These are phyloP conservation scores for Apotomis betuletana DNA, from an alignment of 2,888 invertebrate species.

Conservation along the genomic window DNA sequence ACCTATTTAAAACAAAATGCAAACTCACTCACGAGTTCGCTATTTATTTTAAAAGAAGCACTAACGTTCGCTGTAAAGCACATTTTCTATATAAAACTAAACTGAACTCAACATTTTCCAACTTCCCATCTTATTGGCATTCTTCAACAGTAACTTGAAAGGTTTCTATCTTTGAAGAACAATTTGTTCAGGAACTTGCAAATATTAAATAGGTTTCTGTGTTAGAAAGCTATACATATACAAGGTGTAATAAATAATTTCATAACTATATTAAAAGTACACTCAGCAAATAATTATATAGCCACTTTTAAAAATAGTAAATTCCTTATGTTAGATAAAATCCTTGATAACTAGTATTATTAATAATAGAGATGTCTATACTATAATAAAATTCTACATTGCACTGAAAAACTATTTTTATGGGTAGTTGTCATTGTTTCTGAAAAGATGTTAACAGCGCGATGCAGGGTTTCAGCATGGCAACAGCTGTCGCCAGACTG, in stretches of 20 bases:
- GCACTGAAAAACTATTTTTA: no score
- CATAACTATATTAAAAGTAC: background rate
- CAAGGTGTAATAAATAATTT: background rate
- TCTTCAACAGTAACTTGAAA: slow-evolving; percentile 5
- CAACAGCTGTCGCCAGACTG: no score
- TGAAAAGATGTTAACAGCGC: no score
- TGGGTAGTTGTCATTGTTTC: no score
- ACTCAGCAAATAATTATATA: no score
- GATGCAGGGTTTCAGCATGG: no score
- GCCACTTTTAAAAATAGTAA: no score
- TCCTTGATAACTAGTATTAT: no score
- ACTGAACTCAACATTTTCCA: background rate
- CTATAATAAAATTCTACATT: no score
- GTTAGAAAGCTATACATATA: background rate
- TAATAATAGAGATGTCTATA: no score
- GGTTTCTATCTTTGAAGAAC: slow-evolving; percentile 23
- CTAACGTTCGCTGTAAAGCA: background rate
- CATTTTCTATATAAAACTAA: background rate
- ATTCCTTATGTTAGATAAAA: no score
- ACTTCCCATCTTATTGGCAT: slow-evolving; percentile 13
- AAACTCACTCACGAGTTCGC: background rate
- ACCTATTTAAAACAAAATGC: no score
- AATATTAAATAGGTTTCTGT: background rate
- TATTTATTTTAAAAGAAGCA: background rate
- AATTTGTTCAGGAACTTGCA: slow-evolving; percentile 10